A percentile compares a stretch with the other conserved stretches of the same genome.
Conservation (phyloP, 2,888 invertebrate species). For the Psylliodes chrysocephalus region DNA sequence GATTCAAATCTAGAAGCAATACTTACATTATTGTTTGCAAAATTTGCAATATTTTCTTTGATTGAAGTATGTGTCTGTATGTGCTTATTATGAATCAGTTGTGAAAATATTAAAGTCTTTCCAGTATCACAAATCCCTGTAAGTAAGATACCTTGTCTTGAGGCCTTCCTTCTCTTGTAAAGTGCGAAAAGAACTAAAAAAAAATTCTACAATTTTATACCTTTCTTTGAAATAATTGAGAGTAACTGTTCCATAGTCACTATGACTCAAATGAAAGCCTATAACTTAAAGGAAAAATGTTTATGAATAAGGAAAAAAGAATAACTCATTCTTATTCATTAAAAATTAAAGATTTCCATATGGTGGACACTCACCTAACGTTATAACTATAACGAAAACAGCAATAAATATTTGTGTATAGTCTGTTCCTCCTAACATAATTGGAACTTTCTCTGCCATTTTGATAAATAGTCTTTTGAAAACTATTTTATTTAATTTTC, state of each 20-base stretch:
- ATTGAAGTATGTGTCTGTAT: constrained; percentile 89
- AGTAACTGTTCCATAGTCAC: too few species aligned
- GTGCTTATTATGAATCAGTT: constrained; percentile 77
- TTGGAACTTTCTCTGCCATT: constrained; percentile 43
- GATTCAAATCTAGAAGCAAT: too few species aligned
- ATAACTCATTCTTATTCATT: too few species aligned
- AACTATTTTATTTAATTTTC: background rate
- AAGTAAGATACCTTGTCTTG: constrained; percentile 76
- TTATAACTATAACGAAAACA: constrained; percentile 49
- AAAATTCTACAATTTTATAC: constrained; percentile 22
- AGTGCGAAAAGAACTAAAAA: constrained; percentile 72
- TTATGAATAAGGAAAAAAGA: too few species aligned
- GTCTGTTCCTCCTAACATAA: constrained; percentile 43
- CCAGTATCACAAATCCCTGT: constrained; percentile 91
- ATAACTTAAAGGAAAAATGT: too few species aligned
- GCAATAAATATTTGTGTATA: constrained; percentile 49
- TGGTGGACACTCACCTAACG: constrained; percentile 45
- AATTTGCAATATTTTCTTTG: constrained; percentile 83
- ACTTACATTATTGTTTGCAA: constrained; percentile 72
- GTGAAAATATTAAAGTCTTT: constrained; percentile 87
- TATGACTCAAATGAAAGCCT: too few species aligned
- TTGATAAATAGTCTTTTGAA: background rate
- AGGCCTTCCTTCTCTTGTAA: constrained; percentile 69
- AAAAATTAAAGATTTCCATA: constrained; percentile 10
- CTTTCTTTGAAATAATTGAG: constrained; percentile 16